Percentiles rank a stretch among this genome's conserved stretches.
Conservation (phyloP, 2,888 invertebrate species). For the Pediacus dermestoides region DNA sequence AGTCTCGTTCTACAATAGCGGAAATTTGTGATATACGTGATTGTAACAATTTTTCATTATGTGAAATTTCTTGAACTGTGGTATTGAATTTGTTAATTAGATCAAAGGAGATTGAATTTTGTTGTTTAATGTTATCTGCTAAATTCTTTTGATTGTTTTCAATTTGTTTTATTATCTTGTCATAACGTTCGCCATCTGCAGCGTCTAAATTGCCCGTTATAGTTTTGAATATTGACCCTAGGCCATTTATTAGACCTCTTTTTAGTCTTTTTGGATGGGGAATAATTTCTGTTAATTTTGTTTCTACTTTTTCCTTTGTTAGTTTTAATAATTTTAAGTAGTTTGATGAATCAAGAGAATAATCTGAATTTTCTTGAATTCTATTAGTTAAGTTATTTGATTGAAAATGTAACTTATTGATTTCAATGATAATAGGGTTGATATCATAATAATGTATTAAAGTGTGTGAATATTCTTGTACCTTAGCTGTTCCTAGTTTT, state of each 20-base stretch:
- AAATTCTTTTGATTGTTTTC: conserved; percentile 16
- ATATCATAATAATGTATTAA: conserved; percentile 15
- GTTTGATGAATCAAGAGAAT: conserved; percentile 2
- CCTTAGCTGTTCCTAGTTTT: conserved; percentile 14
- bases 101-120: conserved; percentile 9
- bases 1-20: not conserved
- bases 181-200: conserved; percentile 17
- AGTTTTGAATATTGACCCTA: conserved; percentile 18
- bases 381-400: conserved; percentile 5
- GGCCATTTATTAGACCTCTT: conserved; percentile 18
- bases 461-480: conserved; percentile 11
- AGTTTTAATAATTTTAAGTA: conserved; percentile 11
- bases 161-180: conserved; percentile 15
- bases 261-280: conserved; percentile 12
- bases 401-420: conserved; percentile 11
- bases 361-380: conserved; percentile 10
- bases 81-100: conserved; percentile 17
- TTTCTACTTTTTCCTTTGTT: conserved; percentile 9
- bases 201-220: conserved; percentile 20
- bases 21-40: conserved; percentile 6
- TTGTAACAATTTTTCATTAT: conserved; percentile 15
- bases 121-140: conserved; percentile 7
- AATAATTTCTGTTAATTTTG: conserved; percentile 12
- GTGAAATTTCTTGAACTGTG: conserved; percentile 15
- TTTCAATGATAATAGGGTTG: conserved; percentile 11